Conservation (phyloP, 2,113 vertebrate genomes). For the Alethe diademata region DNA sequence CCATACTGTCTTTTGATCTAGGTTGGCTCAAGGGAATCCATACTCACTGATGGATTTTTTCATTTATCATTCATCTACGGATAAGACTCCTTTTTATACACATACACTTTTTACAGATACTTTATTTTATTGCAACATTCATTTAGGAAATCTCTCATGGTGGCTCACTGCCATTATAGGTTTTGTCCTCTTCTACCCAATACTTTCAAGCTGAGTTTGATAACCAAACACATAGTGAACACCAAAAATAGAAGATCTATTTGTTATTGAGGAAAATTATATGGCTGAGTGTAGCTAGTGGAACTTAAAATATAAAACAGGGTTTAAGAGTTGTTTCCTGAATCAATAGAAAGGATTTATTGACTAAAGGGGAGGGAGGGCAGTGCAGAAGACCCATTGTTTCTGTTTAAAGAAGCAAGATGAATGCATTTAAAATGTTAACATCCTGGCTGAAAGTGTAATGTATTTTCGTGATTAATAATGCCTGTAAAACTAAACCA, state of each 20-base stretch:
- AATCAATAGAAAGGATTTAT: conserved; percentile 73
- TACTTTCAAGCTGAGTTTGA: conserved; percentile 52
- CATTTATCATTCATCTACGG: conserved; percentile 66
- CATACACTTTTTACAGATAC: conserved; percentile 19
- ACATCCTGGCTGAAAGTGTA: conserved; percentile 40
- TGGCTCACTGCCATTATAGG: conserved; percentile 21
- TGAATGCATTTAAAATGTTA: conserved; percentile 72
- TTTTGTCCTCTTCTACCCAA: conserved; percentile 53
- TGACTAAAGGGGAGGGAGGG: conserved; percentile 42
- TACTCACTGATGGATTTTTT: conserved; percentile 66
- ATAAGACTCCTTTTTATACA: conserved; percentile 62
- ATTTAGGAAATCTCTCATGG: conserved; percentile 61
- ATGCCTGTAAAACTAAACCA: conserved; percentile 71
- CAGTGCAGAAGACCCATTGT: conserved; percentile 57
- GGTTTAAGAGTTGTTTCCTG: conserved; percentile 66
- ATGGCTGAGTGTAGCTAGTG: conserved; percentile 52
- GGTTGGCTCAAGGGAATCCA: conserved; percentile 65
- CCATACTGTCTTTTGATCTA: conserved; percentile 66
- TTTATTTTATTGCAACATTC: conserved; percentile 53
- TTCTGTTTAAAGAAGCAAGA: conserved; percentile 68
- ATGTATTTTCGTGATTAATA: conserved; percentile 67
- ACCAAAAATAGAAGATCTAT: conserved; percentile 65
- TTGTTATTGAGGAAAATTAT: conserved; percentile 70
- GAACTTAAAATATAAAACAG: conserved; percentile 71
- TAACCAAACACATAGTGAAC: conserved; percentile 62